Percentiles rank a stretch among this genome's conserved stretches.
Conservation (phyloP, 2,113 vertebrate species). For the Trochalopteron elliotii region DNA sequence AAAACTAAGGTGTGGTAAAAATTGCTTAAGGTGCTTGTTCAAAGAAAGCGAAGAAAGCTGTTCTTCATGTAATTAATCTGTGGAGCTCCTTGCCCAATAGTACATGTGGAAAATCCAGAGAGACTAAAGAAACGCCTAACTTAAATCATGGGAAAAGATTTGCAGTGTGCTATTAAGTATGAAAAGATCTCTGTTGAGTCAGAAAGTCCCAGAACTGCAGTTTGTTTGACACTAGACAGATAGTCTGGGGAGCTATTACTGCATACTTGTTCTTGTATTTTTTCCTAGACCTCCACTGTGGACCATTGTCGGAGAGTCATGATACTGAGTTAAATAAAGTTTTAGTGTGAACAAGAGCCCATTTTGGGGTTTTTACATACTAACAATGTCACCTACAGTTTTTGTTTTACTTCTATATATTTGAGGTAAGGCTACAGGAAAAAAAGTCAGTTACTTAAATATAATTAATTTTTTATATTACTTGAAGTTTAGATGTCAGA, state of each 20-base stretch:
- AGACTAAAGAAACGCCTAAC: background rate
- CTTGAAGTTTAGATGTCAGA: background rate
- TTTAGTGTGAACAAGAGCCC: background rate
- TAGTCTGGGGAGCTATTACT: background rate
- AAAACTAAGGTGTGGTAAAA: background rate
- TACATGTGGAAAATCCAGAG: background rate
- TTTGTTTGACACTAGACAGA: background rate
- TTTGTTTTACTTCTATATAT: background rate
- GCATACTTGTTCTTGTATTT: background rate
- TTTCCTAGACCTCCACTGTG: background rate
- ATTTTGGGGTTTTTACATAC: background rate
- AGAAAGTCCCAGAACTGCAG: background rate
- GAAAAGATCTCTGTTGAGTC: background rate
- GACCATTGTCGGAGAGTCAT: background rate
- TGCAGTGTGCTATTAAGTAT: background rate
- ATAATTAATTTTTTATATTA: background rate
- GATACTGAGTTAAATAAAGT: background rate
- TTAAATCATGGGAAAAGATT: background rate
- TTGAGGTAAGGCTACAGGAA: background rate
- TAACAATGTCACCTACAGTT: background rate
- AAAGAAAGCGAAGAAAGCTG: background rate
- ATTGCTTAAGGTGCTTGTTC: background rate
- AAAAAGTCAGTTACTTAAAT: background rate
- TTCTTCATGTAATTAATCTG: background rate
- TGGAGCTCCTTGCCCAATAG: background rate